Evolutionary conservation across 2,888 invertebrate genomes (phyloP).

Genomic region (Gerris lacustris): DNA sequence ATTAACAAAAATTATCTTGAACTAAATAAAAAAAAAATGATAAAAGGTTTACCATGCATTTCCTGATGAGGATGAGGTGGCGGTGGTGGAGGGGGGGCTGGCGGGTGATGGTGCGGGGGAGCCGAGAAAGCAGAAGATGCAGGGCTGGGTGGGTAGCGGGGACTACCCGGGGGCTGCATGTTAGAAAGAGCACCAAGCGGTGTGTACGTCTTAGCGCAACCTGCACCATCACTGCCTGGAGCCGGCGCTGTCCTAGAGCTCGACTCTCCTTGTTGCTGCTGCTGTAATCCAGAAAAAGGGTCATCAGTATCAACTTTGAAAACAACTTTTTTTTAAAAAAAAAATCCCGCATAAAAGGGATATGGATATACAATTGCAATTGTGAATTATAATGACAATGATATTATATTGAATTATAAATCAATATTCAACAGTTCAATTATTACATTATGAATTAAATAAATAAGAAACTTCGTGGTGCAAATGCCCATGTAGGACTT

Average conservation of each 20-base stretch:
- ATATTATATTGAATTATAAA: too few relatives aligned
- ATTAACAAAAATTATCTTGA: too few relatives aligned
- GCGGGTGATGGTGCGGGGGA: conserved; percentile 37
- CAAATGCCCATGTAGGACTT: too few relatives aligned
- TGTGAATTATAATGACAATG: too few relatives aligned
- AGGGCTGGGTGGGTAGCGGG: conserved; percentile 40
- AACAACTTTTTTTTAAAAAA: too few relatives aligned
- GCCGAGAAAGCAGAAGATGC: conserved; percentile 48
- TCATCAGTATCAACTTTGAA: not conserved
- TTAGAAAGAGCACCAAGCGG: conserved; percentile 71
- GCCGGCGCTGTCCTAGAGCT: conserved; percentile 21
- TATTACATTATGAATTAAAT: too few relatives aligned
- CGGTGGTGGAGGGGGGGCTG: conserved; percentile 33
- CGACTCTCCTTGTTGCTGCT: conserved; percentile 15
- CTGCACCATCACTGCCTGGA: conserved; percentile 19
- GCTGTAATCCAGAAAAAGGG: not conserved
- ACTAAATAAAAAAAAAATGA: too few relatives aligned
- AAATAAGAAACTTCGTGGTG: too few relatives aligned
- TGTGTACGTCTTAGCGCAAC: conserved; percentile 55
- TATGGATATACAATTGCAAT: too few relatives aligned
- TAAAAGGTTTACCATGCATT: conserved; percentile 22
- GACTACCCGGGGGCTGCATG: conserved; percentile 63
- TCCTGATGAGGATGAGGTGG: conserved; percentile 21
- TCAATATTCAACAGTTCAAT: too few relatives aligned
- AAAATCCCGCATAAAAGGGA: too few relatives aligned